Percentiles rank a stretch among this genome's conserved stretches.
Conservation (phyloP, 2,888 invertebrate genomes). For the Dioctria linearis region DNA sequence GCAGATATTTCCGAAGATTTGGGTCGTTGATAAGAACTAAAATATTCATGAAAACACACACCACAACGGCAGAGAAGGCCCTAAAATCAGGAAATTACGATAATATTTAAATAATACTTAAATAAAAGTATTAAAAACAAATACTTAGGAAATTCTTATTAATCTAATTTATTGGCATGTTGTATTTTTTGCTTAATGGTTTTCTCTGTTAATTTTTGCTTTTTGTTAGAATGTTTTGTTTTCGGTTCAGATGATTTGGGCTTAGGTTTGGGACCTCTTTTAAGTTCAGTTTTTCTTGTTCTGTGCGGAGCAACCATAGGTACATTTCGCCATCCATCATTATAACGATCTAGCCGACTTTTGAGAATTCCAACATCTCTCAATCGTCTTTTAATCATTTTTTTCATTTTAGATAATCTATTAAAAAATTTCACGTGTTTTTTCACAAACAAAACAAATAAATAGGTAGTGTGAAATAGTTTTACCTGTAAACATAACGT, state of each 20-base stretch:
- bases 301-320: conserved; percentile 68
- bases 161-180: conserved; percentile 32
- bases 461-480: neutral
- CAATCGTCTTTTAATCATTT: conserved; percentile 65
- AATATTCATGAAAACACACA: too few species aligned
- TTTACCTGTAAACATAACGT: conserved; percentile 67
- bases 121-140: too few species aligned
- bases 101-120: too few species aligned
- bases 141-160: neutral
- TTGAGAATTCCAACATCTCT: conserved; percentile 68
- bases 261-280: conserved; percentile 69
- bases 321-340: conserved; percentile 68
- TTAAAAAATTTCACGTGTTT: neutral
- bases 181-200: conserved; percentile 39
- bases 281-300: conserved; percentile 69
- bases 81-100: too few species aligned
- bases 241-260: conserved; percentile 58
- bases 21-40: too few species aligned
- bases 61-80: too few species aligned
- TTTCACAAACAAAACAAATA: neutral
- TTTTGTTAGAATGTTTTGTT: neutral
- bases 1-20: too few species aligned
- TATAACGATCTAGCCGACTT: conserved; percentile 66
- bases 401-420: conserved; percentile 68
- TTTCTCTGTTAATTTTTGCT: conserved; percentile 37